Base-by-base conservation (phyloP, 53 echinoderm and acorn worm species). In the Pentamera pediparva region DNA sequence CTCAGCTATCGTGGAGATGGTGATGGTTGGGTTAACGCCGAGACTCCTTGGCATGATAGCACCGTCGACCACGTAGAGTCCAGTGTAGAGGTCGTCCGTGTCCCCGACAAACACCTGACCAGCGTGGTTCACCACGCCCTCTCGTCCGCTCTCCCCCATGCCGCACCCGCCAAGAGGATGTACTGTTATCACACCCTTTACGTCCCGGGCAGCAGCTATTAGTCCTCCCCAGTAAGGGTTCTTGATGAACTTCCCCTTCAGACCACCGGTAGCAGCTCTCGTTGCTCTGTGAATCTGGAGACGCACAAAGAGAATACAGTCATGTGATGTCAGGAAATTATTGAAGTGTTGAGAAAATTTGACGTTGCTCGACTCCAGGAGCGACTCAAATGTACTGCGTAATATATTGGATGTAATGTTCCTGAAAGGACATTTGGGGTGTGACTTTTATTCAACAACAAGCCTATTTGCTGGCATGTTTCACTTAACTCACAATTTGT, bases 61-160 rank as follows among this genome's bases (percentile, higher is more conserved):
- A 26, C 87, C 87, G 74, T 82, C 87, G 24, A 87, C 59, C 22
- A 87, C 87, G 17, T 82, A 72, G n/a, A 87, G 80, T n/a, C 87
- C 87, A 19, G 77, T 65, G 38, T 87, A 82, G 4, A 82, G 43
- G 20, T 87, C 82, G 18, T 37, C 56, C 9, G 82, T 54, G 32
- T 87, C 78, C 3, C 87, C 87, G 18, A 61, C 62, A 27, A 87
- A 87, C 10, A 82, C 87, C 17, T 76, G 73, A 19, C 87, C 87
- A 17, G 82, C 71, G 40, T 87, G 87, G 59, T 87, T 78, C 7
- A 87, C 87, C 19, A 87, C 87, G 19, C 87, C 87, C 37, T 49
- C 56, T 37, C 43, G 31, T 30, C 87, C 87, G 2, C 72, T 71
- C 75, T 87, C 82, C 17, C 63, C 87, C 87, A 87, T 87, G 35